These are phyloP conservation scores for Leptonema lineaticorne DNA, from an alignment of 1,140 invertebrate genomes.

Conservation along the genomic window DNA sequence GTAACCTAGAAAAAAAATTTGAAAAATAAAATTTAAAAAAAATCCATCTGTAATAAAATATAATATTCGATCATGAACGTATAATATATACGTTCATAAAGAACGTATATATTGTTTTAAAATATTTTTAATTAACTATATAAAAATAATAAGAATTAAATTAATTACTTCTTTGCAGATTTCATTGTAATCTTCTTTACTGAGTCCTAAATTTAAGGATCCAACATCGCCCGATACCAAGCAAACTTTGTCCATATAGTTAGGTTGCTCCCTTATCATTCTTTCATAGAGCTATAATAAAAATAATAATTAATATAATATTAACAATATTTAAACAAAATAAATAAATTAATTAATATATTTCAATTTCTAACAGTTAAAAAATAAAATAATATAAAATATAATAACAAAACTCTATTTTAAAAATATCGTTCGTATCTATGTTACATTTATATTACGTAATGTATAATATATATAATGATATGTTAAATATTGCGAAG, in stretches of 20 bases:
- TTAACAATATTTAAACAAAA: no score
- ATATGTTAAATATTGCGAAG: no score
- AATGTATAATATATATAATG: no score
- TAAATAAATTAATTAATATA: no score
- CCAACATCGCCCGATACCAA: slow-evolving; percentile 69
- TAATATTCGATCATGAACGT: background rate
- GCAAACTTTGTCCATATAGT: slow-evolving; percentile 64
- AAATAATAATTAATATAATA: no score
- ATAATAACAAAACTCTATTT: no score
- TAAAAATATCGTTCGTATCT: no score
- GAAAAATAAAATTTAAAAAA: slow-evolving; percentile 23
- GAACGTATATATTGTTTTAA: no score
- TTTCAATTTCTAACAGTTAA: no score
- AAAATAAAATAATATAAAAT: no score
- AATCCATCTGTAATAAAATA: background rate
- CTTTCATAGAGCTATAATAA: slow-evolving; percentile 60
- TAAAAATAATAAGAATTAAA: background rate
- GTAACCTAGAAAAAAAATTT: slow-evolving; percentile 52
- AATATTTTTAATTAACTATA: no score
- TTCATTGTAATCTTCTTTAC: slow-evolving; percentile 64
- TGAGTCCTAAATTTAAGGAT: slow-evolving; percentile 62
- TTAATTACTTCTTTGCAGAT: slow-evolving; percentile 67
- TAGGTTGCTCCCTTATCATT: slow-evolving; percentile 59
- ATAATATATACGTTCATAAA: background rate
- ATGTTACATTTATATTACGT: no score